Conservation (phyloP, 2,113 vertebrate genomes). For the Andinoacara biseriatus region DNA sequence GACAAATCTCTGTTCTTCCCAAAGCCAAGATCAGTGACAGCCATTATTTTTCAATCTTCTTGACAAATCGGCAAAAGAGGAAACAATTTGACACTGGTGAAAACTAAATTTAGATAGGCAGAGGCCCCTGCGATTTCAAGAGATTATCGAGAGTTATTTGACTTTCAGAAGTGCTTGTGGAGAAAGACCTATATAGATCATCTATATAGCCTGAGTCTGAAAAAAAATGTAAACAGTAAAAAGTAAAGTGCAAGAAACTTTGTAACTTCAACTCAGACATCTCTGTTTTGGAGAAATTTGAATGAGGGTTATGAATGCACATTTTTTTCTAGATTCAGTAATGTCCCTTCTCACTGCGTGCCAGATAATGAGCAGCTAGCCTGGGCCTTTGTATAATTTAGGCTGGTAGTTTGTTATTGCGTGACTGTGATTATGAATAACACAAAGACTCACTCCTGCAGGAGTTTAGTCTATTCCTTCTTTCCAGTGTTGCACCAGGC, state of each 20-base stretch:
- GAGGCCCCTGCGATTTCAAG: slow-evolving; percentile 30
- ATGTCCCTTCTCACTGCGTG: slow-evolving; percentile 7
- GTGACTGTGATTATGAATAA: slow-evolving; percentile 55
- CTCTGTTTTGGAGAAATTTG: background rate
- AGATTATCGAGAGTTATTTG: slow-evolving; percentile 39
- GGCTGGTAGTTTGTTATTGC: slow-evolving; percentile 64
- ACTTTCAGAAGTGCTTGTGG: slow-evolving; percentile 1
- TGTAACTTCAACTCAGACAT: background rate
- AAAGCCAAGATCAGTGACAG: slow-evolving; percentile 6
- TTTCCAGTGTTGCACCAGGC: slow-evolving; percentile 41
- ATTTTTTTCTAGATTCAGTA: slow-evolving; percentile 38
- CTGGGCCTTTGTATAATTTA: slow-evolving; percentile 50
- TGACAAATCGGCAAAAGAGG: slow-evolving; percentile 12
- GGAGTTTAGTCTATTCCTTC: slow-evolving; percentile 71
- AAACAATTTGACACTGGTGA: slow-evolving; percentile 38
- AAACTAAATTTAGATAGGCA: slow-evolving; percentile 47
- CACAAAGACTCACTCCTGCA: slow-evolving; percentile 41
- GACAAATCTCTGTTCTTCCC: slow-evolving; percentile 51
- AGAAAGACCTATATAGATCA: background rate
- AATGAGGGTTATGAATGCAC: background rate
- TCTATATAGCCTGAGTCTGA: too few relatives aligned
- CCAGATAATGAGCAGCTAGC: slow-evolving; percentile 52
- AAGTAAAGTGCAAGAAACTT: background rate
- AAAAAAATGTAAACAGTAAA: background rate
- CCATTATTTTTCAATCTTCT: slow-evolving; percentile 41